A percentile compares a stretch with the other conserved stretches of the same genome.
Evolutionary conservation across 2,888 invertebrate genomes (phyloP).

Genomic region (Autographa gamma): DNA sequence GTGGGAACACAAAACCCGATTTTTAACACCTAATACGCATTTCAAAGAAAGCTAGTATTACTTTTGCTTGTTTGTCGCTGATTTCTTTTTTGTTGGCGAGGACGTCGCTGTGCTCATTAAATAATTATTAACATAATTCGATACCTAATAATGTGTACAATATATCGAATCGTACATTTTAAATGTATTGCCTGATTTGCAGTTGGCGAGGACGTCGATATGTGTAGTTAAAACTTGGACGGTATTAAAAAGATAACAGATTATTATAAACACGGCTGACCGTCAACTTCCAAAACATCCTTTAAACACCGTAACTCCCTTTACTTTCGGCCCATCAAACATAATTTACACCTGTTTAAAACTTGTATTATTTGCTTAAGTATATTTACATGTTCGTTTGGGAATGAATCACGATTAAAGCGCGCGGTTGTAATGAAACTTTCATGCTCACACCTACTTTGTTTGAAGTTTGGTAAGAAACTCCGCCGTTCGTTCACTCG

Average conservation of each 20-base stretch:
- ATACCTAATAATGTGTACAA: constrained; percentile 47
- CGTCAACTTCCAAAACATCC: no score
- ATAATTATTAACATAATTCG: constrained; percentile 44
- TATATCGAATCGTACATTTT: constrained; percentile 47
- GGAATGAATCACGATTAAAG: constrained; percentile 52
- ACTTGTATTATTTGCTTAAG: constrained; percentile 8
- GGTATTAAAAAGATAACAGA: no score
- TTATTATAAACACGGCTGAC: no score
- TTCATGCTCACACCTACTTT: constrained; percentile 41
- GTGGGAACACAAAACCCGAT: no score
- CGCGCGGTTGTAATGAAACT: constrained; percentile 31
- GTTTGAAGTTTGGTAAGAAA: constrained; percentile 43
- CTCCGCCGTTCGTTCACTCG: constrained; percentile 21
- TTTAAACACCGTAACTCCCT: neutral
- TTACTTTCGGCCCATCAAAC: neutral
- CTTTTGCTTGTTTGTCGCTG: no score
- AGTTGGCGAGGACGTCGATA: no score
- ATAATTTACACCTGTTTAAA: constrained; percentile 1
- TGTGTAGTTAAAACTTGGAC: no score
- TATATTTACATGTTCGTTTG: constrained; percentile 42
- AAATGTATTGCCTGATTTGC: constrained; percentile 60
- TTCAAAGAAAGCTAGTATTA: no score
- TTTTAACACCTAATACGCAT: no score
- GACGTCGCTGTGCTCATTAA: constrained; percentile 48
- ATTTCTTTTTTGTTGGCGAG: no score